Conservation (phyloP, 2,888 invertebrate genomes). For the Pseudeuparius sepicola region DNA sequence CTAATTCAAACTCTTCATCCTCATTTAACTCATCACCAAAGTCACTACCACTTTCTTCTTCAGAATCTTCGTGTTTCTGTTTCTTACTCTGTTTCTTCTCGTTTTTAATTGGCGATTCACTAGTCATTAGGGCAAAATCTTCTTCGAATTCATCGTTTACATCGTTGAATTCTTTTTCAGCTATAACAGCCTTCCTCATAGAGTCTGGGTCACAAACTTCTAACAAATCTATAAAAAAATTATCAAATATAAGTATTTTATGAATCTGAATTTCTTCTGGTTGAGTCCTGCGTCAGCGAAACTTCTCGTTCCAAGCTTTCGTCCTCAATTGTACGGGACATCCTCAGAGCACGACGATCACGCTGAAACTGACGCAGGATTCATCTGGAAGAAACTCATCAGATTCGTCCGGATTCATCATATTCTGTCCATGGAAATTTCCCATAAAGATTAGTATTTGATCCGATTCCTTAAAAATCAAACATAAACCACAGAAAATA, state of each 20-base stretch:
- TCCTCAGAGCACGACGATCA: too few species aligned
- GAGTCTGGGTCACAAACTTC: constrained; percentile 64
- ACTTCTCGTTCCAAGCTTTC: too few species aligned
- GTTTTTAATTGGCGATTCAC: constrained; percentile 12
- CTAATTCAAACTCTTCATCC: constrained; percentile 23
- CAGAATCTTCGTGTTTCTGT: constrained; percentile 15
- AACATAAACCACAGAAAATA: too few species aligned
- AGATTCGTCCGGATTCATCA: too few species aligned
- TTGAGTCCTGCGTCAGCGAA: too few species aligned
- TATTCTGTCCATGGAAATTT: too few species aligned
- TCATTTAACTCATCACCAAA: constrained; percentile 23
- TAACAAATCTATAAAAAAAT: constrained; percentile 47
- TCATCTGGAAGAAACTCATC: too few species aligned
- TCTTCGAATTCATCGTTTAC: constrained; percentile 52
- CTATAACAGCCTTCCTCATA: constrained; percentile 49
- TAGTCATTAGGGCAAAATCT: constrained; percentile 47
- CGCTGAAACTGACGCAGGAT: too few species aligned
- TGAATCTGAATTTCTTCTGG: too few species aligned
- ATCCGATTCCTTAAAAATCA: too few species aligned
- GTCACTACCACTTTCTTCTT: constrained; percentile 13
- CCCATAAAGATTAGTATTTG: too few species aligned
- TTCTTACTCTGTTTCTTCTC: constrained; percentile 5
- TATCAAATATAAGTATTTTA: constrained; percentile 25
- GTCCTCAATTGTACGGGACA: too few species aligned
- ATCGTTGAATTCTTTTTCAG: constrained; percentile 52